A percentile compares a stretch with the other conserved stretches of the same genome.
Evolutionary conservation across 53 echinoderm and acorn worm species (phyloP).

Genomic region (Zoroaster sp.): DNA sequence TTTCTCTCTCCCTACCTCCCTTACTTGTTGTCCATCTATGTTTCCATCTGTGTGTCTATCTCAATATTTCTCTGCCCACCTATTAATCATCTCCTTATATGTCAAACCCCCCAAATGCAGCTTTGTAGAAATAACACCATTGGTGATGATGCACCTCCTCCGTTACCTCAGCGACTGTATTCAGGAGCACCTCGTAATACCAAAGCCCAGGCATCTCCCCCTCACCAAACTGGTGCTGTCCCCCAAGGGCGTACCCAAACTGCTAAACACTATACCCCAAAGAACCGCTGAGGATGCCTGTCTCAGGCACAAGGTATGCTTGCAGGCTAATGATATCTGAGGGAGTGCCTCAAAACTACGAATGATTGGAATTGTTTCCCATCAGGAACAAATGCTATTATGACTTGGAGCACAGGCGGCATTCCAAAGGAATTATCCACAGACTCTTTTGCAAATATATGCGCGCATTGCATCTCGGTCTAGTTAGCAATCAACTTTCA

Average conservation of each 20-base stretch:
- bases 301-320: conserved; percentile 7
- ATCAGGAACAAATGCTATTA: no score
- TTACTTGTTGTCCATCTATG: background rate
- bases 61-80: background rate
- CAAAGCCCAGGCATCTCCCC: background rate
- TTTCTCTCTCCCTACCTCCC: background rate
- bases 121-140: conserved; percentile 27
- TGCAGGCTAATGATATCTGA: no score
- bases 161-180: conserved; percentile 35
- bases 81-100: background rate
- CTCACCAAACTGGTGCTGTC: background rate
- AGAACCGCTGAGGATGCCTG: conserved; percentile 19
- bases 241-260: background rate
- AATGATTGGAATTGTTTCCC: no score
- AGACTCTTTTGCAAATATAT: no score
- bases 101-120: conserved; percentile 7
- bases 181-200: conserved; percentile 6
- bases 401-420: no score
- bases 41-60: background rate
- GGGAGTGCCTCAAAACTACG: no score
- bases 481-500: no score
- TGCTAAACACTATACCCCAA: conserved; percentile 28
- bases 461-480: no score
- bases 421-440: no score
- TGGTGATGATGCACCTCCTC: conserved; percentile 12